Evolutionary conservation across 2,888 invertebrate genomes (phyloP).

Genomic region (Abrostola triplasia): DNA sequence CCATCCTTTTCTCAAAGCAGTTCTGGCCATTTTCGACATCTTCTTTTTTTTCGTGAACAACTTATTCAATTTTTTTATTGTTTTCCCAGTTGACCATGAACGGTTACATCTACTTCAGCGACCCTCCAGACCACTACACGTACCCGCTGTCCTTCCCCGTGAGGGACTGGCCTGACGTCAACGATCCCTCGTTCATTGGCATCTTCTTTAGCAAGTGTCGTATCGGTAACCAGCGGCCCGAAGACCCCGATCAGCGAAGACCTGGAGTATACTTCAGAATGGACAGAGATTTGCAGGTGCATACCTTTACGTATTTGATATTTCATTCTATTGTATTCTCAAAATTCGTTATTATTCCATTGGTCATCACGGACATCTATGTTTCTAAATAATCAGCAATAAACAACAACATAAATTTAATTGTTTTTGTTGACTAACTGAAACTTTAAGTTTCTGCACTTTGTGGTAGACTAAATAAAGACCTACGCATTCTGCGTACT

Average conservation of each 20-base stretch:
- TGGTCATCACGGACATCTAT: too few species aligned
- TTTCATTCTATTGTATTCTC: too few species aligned
- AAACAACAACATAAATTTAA: too few species aligned
- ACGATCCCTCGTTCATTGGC: conserved; percentile 97
- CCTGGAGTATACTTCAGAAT: conserved; percentile 95
- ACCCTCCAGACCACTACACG: conserved; percentile 94
- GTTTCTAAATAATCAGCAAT: too few species aligned
- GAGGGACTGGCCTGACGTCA: conserved; percentile 94
- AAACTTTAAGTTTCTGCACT: too few species aligned
- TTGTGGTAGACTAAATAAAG: too few species aligned
- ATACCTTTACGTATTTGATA: neutral
- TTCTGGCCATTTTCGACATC: too few species aligned
- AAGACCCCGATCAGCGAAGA: conserved; percentile 92
- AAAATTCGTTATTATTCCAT: too few species aligned
- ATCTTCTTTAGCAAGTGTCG: conserved; percentile 97
- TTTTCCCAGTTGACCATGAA: conserved; percentile 92
- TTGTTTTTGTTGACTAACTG: too few species aligned
- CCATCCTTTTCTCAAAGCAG: too few species aligned
- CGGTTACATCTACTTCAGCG: conserved; percentile 96
- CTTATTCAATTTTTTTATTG: conserved; percentile 13
- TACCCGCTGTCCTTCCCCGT: conserved; percentile 96
- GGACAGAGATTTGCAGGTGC: conserved; percentile 85
- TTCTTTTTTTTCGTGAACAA: neutral
- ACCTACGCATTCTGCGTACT: too few species aligned
- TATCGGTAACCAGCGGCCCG: conserved; percentile 91